These are phyloP conservation scores for Agraylea sexmaculata DNA, from an alignment of 1,140 invertebrate species.

Conservation along the genomic window DNA sequence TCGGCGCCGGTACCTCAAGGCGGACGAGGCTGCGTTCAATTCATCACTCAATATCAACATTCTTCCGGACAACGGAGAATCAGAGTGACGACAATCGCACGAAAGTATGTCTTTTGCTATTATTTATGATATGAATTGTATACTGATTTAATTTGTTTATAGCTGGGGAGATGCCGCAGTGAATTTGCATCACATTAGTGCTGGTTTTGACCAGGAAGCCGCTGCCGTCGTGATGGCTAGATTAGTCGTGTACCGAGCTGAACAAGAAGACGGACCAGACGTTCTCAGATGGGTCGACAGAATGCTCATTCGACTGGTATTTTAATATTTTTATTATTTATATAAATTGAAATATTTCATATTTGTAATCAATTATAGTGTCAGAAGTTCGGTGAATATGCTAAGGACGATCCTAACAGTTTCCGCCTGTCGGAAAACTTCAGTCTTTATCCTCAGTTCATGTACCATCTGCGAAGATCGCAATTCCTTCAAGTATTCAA, in stretches of 20 bases:
- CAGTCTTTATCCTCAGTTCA: constrained; percentile 97
- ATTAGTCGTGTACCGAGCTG: constrained; percentile 90
- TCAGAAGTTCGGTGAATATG: constrained; percentile 98
- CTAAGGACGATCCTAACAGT: constrained; percentile 93
- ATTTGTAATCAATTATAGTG: constrained; percentile 55
- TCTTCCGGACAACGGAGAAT: constrained; percentile 91
- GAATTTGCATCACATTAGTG: constrained; percentile 71
- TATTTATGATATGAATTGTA: constrained; percentile 1
- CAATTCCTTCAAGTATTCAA: constrained; percentile 99
- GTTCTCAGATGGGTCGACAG: constrained; percentile 96
- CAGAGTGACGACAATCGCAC: constrained; percentile 89
- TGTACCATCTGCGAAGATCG: constrained; percentile 96
- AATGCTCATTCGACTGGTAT: constrained; percentile 91
- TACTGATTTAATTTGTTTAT: constrained; percentile 19
- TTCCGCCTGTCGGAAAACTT: constrained; percentile 95
- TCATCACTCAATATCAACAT: constrained; percentile 98
- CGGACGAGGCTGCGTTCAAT: constrained; percentile 91
- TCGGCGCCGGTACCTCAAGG: constrained; percentile 91
- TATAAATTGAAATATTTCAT: constrained; percentile 1
- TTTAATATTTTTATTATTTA: constrained; percentile 8
- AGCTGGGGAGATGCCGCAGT: constrained; percentile 75
- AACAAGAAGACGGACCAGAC: constrained; percentile 92
- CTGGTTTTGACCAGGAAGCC: constrained; percentile 96
- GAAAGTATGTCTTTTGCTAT: constrained; percentile 59
- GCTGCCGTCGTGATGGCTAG: constrained; percentile 95